Conservation (phyloP, 2,113 vertebrate genomes). For the Glaucomys volans region DNA sequence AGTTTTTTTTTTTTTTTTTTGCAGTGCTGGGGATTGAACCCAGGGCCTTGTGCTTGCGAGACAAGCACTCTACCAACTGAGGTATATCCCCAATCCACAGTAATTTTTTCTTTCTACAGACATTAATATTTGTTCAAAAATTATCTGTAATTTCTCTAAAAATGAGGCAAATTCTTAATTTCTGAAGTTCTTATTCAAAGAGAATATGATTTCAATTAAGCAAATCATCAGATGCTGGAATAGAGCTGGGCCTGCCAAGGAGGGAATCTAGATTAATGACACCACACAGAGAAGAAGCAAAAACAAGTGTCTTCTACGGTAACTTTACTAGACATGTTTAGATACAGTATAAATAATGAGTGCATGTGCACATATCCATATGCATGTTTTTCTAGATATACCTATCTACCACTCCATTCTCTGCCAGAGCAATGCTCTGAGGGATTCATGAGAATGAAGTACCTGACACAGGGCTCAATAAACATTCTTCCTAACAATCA, state of each 20-base stretch:
- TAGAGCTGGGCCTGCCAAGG: background rate
- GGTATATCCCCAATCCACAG: too few relatives aligned
- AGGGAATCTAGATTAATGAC: background rate
- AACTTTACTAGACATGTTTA: background rate
- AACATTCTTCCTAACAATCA: background rate
- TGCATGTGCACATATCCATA: background rate
- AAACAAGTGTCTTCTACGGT: background rate
- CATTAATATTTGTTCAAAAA: slow-evolving; percentile 30
- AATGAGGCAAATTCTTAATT: background rate
- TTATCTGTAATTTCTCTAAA: slow-evolving; percentile 41
- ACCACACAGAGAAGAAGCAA: background rate
- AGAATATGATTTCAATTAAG: background rate
- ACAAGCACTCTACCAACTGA: too few relatives aligned
- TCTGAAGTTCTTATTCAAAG: slow-evolving; percentile 1
- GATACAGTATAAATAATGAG: background rate
- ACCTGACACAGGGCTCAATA: background rate
- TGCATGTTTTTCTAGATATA: background rate
- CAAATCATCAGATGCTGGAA: background rate
- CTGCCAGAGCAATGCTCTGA: background rate
- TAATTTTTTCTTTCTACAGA: background rate
- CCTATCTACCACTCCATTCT: background rate
- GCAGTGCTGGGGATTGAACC: too few relatives aligned
- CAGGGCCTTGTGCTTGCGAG: too few relatives aligned
- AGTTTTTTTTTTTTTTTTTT: too few relatives aligned
- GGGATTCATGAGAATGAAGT: background rate